phyloP scores from a whole-genome alignment of 2,888 invertebrate species.

The Schizaphis graminum region DNA sequence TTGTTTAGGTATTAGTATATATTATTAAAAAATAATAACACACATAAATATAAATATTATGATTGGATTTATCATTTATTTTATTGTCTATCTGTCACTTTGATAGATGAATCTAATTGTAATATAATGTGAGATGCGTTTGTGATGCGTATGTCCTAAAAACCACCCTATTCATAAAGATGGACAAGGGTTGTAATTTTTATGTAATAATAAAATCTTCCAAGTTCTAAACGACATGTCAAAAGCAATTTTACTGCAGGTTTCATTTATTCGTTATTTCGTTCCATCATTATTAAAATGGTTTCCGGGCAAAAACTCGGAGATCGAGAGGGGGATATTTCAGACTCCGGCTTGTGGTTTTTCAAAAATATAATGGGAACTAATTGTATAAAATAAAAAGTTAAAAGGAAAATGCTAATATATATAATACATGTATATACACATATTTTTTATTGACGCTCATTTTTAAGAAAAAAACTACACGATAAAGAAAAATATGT shows the following conservation, averaged over 20 bases:
- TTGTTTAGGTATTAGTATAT: not conserved
- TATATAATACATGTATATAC: too few relatives aligned
- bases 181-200: not conserved
- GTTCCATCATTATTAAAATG: not conserved
- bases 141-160: not conserved
- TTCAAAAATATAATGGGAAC: not conserved
- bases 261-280: not conserved
- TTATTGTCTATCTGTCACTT: not conserved
- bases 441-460: not conserved
- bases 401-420: not conserved
- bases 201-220: not conserved
- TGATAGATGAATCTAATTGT: not conserved
- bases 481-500: not conserved
- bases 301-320: not conserved
- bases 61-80: not conserved
- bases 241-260: not conserved
- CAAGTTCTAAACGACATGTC: not conserved
- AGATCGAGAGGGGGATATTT: not conserved
- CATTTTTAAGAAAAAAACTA: not conserved
- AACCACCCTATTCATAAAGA: not conserved
- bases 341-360: not conserved
- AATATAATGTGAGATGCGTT: not conserved
- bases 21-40: not conserved
- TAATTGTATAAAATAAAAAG: not conserved
- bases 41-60: not conserved